Evolutionary conservation across 2,113 vertebrate species (phyloP).

Genomic region (Strix uralensis): DNA sequence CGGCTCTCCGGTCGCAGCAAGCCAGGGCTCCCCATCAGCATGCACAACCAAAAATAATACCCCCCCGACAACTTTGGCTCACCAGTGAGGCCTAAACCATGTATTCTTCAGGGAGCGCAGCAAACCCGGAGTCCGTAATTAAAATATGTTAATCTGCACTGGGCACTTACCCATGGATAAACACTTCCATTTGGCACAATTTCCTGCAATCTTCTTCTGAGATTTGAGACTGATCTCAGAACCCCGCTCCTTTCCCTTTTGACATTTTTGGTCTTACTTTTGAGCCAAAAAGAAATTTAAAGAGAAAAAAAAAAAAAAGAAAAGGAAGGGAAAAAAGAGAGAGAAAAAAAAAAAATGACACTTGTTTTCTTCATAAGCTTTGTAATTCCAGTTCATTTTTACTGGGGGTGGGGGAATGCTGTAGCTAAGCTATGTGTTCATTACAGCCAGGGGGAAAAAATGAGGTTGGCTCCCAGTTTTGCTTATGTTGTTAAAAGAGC

Average conservation of each 20-base stretch:
- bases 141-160: slow-evolving; percentile 69
- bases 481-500: slow-evolving; percentile 80
- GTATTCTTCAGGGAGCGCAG: neutral
- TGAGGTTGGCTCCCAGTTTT: slow-evolving; percentile 77
- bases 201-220: slow-evolving; percentile 22
- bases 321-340: neutral
- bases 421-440: slow-evolving; percentile 44
- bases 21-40: neutral
- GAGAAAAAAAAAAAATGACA: neutral
- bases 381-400: neutral
- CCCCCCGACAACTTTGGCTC: neutral
- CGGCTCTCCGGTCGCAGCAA: accelerated
- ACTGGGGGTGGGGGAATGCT: neutral
- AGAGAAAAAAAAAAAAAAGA: no score
- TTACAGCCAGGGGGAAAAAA: slow-evolving; percentile 63
- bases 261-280: neutral
- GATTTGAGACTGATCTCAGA: slow-evolving; percentile 48
- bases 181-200: slow-evolving; percentile 59
- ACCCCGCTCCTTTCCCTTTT: neutral
- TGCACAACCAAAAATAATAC: neutral
- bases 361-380: neutral
- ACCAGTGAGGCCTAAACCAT: slow-evolving; percentile 16
- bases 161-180: slow-evolving; percentile 67
- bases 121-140: slow-evolving; percentile 52
- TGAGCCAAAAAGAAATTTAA: neutral